A percentile compares a stretch with the other conserved stretches of the same genome.
Evolutionary conservation across 2,888 invertebrate genomes (phyloP).

Genomic region (Drosophila nigricruria): DNA sequence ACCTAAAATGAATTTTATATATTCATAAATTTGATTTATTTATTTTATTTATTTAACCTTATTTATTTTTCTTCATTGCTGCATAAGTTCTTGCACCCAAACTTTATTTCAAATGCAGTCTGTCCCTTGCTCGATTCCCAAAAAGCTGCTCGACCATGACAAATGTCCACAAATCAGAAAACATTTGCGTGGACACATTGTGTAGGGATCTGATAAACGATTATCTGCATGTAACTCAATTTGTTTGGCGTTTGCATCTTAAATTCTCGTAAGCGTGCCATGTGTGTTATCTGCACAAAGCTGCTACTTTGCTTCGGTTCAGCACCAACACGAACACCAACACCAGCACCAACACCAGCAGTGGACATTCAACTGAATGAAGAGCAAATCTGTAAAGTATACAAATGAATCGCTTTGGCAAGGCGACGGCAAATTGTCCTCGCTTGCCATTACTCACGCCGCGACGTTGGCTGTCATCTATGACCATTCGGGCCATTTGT

Average conservation of each 20-base stretch:
- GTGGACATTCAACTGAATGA: conserved; percentile 38
- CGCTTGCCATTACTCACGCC: conserved; percentile 67
- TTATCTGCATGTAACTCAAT: conserved; percentile 78
- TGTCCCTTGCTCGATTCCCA: background rate
- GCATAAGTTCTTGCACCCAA: background rate
- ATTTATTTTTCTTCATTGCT: background rate
- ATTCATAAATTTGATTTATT: background rate
- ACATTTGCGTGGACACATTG: conserved; percentile 36
- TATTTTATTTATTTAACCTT: background rate
- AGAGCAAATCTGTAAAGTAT: conserved; percentile 41
- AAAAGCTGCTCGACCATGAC: conserved; percentile 10
- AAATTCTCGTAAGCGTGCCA: conserved; percentile 47
- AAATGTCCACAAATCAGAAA: conserved; percentile 39
- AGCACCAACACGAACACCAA: no score
- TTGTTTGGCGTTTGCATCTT: conserved; percentile 61
- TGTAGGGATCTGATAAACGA: conserved; percentile 67
- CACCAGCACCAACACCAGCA: conserved; percentile 20
- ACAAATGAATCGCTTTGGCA: conserved; percentile 29
- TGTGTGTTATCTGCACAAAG: conserved; percentile 30
- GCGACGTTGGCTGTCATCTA: conserved; percentile 69
- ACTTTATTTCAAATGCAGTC: background rate
- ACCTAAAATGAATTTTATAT: background rate
- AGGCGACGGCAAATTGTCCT: conserved; percentile 56
- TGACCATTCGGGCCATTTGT: conserved; percentile 74
- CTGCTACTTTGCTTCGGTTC: conserved; percentile 23